Evolutionary conservation across 2,797 vertebrate genomes (phyloP), one percentile per base, ranked within the genome.

Genomic region (Macropus fuliginosus): DNA sequence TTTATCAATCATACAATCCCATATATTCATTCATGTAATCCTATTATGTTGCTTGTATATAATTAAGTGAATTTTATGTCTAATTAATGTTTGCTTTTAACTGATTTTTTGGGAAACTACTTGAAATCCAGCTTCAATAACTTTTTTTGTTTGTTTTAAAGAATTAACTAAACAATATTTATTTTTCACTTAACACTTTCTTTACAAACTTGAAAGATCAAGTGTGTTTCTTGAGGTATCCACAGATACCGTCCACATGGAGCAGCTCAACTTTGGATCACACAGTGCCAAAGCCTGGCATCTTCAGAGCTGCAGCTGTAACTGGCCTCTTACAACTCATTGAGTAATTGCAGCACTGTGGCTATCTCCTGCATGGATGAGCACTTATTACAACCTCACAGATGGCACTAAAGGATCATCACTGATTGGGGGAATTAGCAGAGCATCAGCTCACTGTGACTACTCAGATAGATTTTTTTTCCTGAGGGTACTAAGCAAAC

Each of bases 361-460:
- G 81, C 27, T 27, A 91, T 74, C 94, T 91, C n/a, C 92, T 66
- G 34, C n/a, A 40, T 9, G 31, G 40, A 90, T 96, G 55, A 93
- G 81, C 93, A 59, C 74, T 95, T 55, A 29, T 52, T 74, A 40
- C 56, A 74, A 55, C 40, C 27, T 55, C 40, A 50, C 91, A 92
- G 74, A 95, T n/a, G 18, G 5, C 93, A 93, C 50, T 34, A 93
- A 95, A 10, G 57, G 62, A 62, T 93, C 92, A 54, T 57, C 89
- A 46, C 3, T 87, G 2, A 95, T 93, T 95, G 10, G 94, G 29
- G 56, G 81, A 94, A 95, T 92, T 96, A 91, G 31, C 59, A 46
- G 62, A 24, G 4, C 11, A 10, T 91, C 24, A 34, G 40, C 10
- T 91, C 55, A 87, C 29, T 94, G 52, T 52, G 56, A 50, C 14